A percentile compares a stretch with the other conserved stretches of the same genome.
phyloP scores from a whole-genome alignment of 2,888 invertebrate genomes.

The Drosophila prostipennis region DNA sequence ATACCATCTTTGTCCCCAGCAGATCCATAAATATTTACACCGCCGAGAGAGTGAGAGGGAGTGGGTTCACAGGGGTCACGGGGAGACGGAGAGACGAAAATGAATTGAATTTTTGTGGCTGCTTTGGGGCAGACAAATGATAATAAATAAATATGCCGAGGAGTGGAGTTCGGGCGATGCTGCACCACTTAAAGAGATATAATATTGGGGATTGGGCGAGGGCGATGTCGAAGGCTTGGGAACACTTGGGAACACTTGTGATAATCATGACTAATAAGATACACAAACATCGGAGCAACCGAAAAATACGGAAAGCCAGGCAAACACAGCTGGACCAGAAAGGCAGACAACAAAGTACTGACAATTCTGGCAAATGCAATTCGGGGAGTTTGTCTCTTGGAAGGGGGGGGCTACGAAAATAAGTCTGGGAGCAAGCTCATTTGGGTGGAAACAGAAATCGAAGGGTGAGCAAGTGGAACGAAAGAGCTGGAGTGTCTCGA shows the following conservation, averaged over 20 bases:
- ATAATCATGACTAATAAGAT: conserved; percentile 78
- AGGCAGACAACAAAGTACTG: conserved; percentile 35
- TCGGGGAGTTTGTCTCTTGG: conserved; percentile 13
- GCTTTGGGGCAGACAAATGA: conserved; percentile 60
- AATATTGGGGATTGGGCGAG: conserved; percentile 8
- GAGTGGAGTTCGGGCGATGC: conserved; percentile 40
- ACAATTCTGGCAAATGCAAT: conserved; percentile 25
- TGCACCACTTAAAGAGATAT: conserved; percentile 59
- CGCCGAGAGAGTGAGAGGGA: conserved; percentile 1
- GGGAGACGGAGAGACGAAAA: conserved; percentile 34
- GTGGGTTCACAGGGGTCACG: conserved; percentile 16
- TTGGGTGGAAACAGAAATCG: neutral
- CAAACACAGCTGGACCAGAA: conserved; percentile 63
- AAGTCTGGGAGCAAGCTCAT: conserved; percentile 17
- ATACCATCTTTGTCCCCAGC: conserved; percentile 45
- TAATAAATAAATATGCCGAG: conserved; percentile 65
- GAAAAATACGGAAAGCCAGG: conserved; percentile 30
- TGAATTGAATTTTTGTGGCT: conserved; percentile 57
- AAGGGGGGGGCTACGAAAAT: conserved; percentile 29
- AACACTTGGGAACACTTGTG: conserved; percentile 75
- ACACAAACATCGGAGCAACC: conserved; percentile 52
- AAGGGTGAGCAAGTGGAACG: conserved; percentile 9
- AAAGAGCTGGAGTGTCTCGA: too few relatives aligned
- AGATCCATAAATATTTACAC: conserved; percentile 73
- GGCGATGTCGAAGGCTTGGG: neutral